Conservation (phyloP, 2,797 vertebrate genomes). For the Antennarius maculatus region DNA sequence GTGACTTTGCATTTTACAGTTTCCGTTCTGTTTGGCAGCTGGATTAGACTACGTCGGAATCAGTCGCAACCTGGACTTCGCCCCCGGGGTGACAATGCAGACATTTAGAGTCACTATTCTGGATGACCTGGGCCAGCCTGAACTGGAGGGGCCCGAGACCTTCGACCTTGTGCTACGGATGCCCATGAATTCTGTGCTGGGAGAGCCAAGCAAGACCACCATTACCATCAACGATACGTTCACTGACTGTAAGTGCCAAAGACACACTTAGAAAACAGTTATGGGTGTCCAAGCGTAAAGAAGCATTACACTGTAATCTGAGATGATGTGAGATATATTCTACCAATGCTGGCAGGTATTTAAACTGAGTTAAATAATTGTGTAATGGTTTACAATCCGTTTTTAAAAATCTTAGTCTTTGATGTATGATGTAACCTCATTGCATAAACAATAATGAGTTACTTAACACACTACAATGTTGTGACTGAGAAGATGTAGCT, state of each 20-base stretch:
- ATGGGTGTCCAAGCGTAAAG: not conserved
- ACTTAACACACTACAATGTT: too few species aligned
- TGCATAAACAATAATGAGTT: too few species aligned
- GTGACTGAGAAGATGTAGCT: too few species aligned
- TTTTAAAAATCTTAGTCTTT: too few species aligned
- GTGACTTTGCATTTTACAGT: not conserved
- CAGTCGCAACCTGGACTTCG: constrained; percentile 87
- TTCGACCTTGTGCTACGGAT: constrained; percentile 87
- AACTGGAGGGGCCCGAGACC: constrained; percentile 86
- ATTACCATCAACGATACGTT: constrained; percentile 85
- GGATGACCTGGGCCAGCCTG: constrained; percentile 86
- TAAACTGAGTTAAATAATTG: not conserved
- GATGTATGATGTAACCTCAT: too few species aligned
- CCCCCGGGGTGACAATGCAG: constrained; percentile 86
- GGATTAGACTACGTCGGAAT: constrained; percentile 89
- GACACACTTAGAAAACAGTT: not conserved
- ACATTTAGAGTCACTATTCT: constrained; percentile 87
- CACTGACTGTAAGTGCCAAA: constrained; percentile 80
- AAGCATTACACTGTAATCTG: not conserved
- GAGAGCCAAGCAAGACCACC: constrained; percentile 86
- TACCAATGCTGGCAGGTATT: not conserved
- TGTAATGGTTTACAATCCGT: too few species aligned
- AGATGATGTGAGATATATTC: not conserved
- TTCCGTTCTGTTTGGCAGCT: constrained; percentile 71
- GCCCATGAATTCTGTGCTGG: constrained; percentile 86